Evolutionary conservation across 1,140 invertebrate species (phyloP).

Genomic region (Lucilia cuprina): DNA sequence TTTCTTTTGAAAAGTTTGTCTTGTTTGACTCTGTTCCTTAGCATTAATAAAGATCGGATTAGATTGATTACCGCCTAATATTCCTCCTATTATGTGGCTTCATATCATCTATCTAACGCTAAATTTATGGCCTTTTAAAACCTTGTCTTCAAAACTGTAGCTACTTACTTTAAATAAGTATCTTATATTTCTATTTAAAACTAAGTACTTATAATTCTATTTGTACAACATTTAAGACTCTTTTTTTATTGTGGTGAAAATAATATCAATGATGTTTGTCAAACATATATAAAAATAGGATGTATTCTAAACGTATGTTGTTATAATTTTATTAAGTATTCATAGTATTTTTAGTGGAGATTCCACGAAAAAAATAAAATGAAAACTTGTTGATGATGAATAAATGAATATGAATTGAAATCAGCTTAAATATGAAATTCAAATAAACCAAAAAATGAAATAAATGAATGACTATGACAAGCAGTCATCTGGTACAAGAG

Average conservation of each 20-base stretch:
- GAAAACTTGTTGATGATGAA: neutral
- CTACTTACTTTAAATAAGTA: too few relatives aligned
- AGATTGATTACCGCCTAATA: too few relatives aligned
- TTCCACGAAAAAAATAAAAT: neutral
- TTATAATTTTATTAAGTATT: neutral
- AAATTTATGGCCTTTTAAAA: too few relatives aligned
- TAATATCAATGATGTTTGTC: neutral
- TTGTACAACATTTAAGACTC: too few relatives aligned
- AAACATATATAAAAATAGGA: neutral
- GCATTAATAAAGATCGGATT: too few relatives aligned
- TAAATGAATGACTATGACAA: neutral
- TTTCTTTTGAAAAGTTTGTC: too few relatives aligned
- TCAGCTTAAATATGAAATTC: neutral
- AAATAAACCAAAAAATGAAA: neutral
- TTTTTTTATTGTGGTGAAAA: neutral
- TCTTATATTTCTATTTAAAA: too few relatives aligned
- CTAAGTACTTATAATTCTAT: too few relatives aligned
- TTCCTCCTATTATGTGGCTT: too few relatives aligned
- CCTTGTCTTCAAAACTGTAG: too few relatives aligned
- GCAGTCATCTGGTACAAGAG: neutral
- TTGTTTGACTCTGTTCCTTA: too few relatives aligned
- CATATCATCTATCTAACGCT: too few relatives aligned
- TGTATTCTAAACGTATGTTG: neutral
- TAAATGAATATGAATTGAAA: constrained; percentile 13
- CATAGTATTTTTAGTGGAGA: neutral